phyloP scores from a whole-genome alignment of 2,888 invertebrate species.

The Eupithecia subfuscata region DNA sequence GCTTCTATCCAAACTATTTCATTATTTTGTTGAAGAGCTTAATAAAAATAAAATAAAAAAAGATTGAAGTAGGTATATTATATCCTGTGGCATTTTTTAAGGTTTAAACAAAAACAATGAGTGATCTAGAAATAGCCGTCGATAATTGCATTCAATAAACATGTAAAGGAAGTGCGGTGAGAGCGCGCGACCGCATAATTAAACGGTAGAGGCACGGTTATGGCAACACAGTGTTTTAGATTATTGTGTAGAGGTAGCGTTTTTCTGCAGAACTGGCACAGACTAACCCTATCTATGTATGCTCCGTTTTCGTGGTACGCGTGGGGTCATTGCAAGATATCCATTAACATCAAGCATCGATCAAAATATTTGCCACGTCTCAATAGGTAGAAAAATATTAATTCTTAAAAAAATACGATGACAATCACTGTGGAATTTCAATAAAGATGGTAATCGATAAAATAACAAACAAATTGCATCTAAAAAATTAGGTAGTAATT shows the following conservation, averaged over 20 bases:
- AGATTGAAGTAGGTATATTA: no score
- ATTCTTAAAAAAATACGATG: no score
- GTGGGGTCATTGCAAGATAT: no score
- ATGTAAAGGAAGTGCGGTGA: constrained; percentile 52
- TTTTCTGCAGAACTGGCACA: neutral
- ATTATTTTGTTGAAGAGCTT: no score
- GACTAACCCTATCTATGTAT: neutral
- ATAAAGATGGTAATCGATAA: no score
- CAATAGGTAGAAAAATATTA: no score
- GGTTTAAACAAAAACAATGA: neutral
- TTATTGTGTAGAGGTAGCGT: neutral
- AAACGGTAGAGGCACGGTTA: neutral
- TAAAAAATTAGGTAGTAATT: neutral
- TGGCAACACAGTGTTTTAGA: neutral
- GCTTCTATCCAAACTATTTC: no score
- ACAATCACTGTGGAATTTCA: no score
- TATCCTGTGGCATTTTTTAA: neutral
- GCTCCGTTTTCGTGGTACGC: no score
- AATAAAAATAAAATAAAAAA: no score
- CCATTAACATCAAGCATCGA: no score
- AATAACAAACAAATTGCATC: neutral
- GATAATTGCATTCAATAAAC: constrained; percentile 60
- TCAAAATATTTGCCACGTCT: no score
- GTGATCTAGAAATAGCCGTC: constrained; percentile 40
- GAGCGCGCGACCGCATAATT: constrained; percentile 23